A percentile compares a stretch with the other conserved stretches of the same genome.
These are phyloP conservation scores for Anisognathus igniventris DNA, from an alignment of 2,797 vertebrate genomes.

Conservation along the genomic window DNA sequence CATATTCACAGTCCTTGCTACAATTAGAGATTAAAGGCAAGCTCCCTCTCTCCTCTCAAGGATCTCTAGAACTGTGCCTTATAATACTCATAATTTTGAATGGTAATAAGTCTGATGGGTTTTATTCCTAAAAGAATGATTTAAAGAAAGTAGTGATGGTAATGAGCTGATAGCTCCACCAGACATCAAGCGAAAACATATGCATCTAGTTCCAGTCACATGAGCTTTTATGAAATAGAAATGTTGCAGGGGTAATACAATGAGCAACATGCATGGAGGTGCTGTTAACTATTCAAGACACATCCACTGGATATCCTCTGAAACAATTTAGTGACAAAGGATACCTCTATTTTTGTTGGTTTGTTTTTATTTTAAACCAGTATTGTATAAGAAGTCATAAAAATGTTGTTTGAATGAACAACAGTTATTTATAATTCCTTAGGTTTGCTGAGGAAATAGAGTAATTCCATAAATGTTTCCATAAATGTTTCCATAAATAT, in stretches of 20 bases:
- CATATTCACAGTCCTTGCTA: not conserved
- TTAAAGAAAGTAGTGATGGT: not conserved
- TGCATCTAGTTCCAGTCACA: not conserved
- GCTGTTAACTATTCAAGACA: not conserved
- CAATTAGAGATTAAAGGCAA: slow-evolving; percentile 32
- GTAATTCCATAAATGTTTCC: not conserved
- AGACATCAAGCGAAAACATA: slow-evolving; percentile 31
- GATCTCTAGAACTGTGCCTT: not conserved
- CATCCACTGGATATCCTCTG: not conserved
- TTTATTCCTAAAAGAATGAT: slow-evolving; percentile 18
- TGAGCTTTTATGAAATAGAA: slow-evolving; percentile 14
- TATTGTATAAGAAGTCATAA: not conserved
- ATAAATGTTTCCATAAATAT: not conserved
- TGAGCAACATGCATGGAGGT: not conserved
- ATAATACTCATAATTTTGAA: not conserved
- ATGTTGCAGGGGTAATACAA: not conserved
- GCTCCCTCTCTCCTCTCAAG: not conserved
- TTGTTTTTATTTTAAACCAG: not conserved
- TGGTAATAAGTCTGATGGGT: not conserved
- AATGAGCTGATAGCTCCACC: slow-evolving; percentile 5
- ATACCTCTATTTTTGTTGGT: not conserved
- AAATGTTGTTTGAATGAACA: not conserved
- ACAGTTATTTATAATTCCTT: not conserved
- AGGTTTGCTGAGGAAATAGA: not conserved
- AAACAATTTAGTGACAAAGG: not conserved